Conservation (phyloP, 2,113 vertebrate species). For the Albula glossodonta region DNA sequence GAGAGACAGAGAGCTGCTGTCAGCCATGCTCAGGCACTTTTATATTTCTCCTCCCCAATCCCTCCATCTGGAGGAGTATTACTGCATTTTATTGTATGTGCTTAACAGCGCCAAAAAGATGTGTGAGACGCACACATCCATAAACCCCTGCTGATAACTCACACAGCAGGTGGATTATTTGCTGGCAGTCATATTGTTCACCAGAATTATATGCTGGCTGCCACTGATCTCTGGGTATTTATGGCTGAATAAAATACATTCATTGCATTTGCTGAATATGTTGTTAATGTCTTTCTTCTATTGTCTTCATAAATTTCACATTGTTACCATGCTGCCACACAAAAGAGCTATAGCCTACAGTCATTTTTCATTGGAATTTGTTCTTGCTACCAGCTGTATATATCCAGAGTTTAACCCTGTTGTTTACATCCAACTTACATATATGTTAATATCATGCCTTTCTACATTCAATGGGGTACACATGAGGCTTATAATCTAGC, state of each 20-base stretch:
- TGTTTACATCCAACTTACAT: too few species aligned
- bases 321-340: background rate
- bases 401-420: too few species aligned
- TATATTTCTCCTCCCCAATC: too few species aligned
- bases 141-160: background rate
- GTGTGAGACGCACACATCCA: background rate
- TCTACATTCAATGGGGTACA: too few species aligned
- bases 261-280: background rate
- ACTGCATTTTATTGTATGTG: too few species aligned
- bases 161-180: background rate
- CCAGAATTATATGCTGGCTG: background rate
- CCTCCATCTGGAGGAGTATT: too few species aligned
- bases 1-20: background rate
- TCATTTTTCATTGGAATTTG: background rate
- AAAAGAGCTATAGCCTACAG: background rate
- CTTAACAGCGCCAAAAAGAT: background rate
- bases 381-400: too few species aligned
- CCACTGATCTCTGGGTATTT: background rate
- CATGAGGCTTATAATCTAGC: too few species aligned
- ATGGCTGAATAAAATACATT: background rate
- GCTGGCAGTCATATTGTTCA: background rate
- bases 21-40: too few species aligned
- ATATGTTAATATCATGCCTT: too few species aligned
- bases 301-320: background rate
- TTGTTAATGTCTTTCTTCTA: background rate